Base-by-base conservation (phyloP, 1,140 invertebrate genomes). In the Drosophila subpulchrella region DNA sequence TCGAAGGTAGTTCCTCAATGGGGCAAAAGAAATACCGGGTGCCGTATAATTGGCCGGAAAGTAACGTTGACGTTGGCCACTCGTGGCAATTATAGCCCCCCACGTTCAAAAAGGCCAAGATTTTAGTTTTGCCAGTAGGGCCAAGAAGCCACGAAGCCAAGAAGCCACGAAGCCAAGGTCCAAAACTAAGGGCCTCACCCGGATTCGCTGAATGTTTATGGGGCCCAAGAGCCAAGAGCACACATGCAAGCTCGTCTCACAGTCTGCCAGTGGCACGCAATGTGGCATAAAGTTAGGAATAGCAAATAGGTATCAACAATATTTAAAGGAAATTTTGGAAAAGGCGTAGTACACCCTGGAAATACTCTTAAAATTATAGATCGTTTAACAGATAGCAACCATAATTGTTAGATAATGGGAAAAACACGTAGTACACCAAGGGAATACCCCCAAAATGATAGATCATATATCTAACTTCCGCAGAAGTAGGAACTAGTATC, bases 31-130 rank as follows among this genome's bases (percentile, higher is more conserved):
- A 58, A 27, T 38, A 39, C 55, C 56, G 46, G 38, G 71, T 67
- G 63, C 51, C 51, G 47, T 76, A 81, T 77, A 84, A 84, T 84
- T 84, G 81, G 74, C 55, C 76, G 55, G 77, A 80, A 84, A 84
- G 65, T 42, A 71, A 71, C 32, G 57, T 75, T 72, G 71, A 66
- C 61, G 68, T 72, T 68, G 68, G 46, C 68, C 51, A 41, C 68
- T 72, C 68, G 70, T 27, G 24, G 68, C 66, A 72, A 71, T 72
- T 71, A 72, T 24, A 50, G 42, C 3, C 36, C 30, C 13, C 36
- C 20, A 10, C 39, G 54, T 11, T 41, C 63, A 67, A 55, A 55
- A 47, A 70, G 46, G 62, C 50, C 62, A 46, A 70, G 63, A 65
- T 46, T 39, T 46, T 24, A 68, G 7, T 6, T 10, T 10, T 8